Conservation (phyloP, 1,140 invertebrate species). For the Drosophila carrolli region DNA sequence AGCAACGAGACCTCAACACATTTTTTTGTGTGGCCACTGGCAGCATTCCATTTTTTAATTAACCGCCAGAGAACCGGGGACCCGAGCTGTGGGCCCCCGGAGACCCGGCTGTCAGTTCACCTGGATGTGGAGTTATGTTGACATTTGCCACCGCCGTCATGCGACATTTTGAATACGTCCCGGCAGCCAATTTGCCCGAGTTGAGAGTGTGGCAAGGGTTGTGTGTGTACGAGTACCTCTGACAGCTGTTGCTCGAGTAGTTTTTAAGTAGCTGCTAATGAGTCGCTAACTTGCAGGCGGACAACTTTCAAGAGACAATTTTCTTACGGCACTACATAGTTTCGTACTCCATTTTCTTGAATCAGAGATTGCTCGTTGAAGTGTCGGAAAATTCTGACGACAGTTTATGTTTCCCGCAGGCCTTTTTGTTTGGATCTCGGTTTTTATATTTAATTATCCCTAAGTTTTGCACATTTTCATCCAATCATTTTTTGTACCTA, state of each 20-base stretch:
- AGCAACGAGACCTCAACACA: conserved; percentile 37
- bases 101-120: conserved; percentile 66
- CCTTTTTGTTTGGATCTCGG: neutral
- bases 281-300: conserved; percentile 54
- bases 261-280: conserved; percentile 80
- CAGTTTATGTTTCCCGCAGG: neutral
- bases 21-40: conserved; percentile 21
- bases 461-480: too few species aligned
- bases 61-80: conserved; percentile 60
- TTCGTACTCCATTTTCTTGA: conserved; percentile 4
- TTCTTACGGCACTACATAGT: conserved; percentile 9
- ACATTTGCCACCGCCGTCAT: conserved; percentile 75
- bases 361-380: neutral
- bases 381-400: neutral
- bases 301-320: conserved; percentile 40
- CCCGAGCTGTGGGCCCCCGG: conserved; percentile 14
- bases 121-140: conserved; percentile 69
- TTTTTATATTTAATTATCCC: too few species aligned
- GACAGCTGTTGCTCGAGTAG: conserved; percentile 77
- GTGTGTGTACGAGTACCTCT: conserved; percentile 37
- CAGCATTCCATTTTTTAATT: conserved; percentile 69
- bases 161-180: conserved; percentile 61
- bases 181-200: conserved; percentile 7
- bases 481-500: too few species aligned
- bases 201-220: conserved; percentile 8